These are phyloP conservation scores for Prionace glauca DNA, from an alignment of 2,797 vertebrate species.

Conservation along the genomic window DNA sequence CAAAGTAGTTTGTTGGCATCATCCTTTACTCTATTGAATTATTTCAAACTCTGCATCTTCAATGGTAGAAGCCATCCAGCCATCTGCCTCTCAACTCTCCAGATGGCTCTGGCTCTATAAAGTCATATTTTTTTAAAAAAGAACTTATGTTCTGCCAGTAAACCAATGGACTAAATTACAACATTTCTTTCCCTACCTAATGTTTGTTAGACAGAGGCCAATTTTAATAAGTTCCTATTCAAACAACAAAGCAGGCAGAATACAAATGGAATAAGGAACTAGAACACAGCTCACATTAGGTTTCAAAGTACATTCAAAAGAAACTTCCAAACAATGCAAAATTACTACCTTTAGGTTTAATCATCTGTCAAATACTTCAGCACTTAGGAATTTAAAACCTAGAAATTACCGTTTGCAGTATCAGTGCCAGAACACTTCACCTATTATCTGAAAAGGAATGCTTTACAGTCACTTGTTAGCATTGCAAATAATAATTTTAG, in stretches of 20 bases:
- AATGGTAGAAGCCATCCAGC: constrained; percentile 1
- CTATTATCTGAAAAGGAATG: not conserved
- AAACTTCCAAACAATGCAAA: not conserved
- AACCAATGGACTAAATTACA: not conserved
- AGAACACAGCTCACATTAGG: not conserved
- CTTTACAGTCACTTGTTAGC: not conserved
- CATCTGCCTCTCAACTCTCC: not conserved
- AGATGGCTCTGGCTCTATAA: not conserved
- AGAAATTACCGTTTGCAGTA: not conserved
- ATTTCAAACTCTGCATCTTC: constrained; percentile 8
- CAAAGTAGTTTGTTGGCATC: not conserved
- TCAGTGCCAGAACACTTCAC: not conserved
- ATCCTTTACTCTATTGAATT: not conserved
- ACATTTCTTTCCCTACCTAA: not conserved
- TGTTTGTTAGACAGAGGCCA: not conserved
- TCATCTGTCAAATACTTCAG: constrained; percentile 15
- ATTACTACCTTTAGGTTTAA: constrained; percentile 18
- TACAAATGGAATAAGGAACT: not conserved
- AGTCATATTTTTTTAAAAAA: not conserved
- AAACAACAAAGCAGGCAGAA: not conserved
- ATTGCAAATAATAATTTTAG: not conserved
- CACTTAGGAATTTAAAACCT: constrained; percentile 6
- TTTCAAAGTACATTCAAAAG: constrained; percentile 10
- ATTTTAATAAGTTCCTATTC: not conserved
- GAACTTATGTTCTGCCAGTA: not conserved